These are phyloP conservation scores for Cotesia chilonis DNA, from an alignment of 1,140 invertebrate genomes.

Conservation along the genomic window DNA sequence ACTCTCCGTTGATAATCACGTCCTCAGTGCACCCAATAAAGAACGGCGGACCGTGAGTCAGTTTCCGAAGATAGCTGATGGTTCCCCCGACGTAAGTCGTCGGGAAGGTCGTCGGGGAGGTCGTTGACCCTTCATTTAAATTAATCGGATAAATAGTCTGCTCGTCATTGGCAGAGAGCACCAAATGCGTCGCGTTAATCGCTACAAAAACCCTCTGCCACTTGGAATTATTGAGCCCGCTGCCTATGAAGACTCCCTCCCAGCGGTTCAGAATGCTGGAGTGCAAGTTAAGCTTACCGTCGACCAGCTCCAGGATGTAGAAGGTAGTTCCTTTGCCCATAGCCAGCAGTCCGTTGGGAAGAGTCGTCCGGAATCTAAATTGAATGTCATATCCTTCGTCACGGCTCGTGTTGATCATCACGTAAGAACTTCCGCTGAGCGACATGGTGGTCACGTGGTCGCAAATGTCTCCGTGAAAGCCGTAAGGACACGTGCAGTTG, in stretches of 20 bases:
- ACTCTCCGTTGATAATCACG: slow-evolving; percentile 84
- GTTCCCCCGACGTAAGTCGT: slow-evolving; percentile 82
- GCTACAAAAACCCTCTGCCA: slow-evolving; percentile 90
- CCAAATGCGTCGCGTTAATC: slow-evolving; percentile 85
- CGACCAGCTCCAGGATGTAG: slow-evolving; percentile 82
- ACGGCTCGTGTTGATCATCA: slow-evolving; percentile 79
- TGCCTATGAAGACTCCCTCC: slow-evolving; percentile 87
- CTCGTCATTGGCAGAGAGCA: slow-evolving; percentile 85
- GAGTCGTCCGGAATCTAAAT: slow-evolving; percentile 89
- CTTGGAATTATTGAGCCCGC: slow-evolving; percentile 81
- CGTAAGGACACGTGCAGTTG: slow-evolving; percentile 84
- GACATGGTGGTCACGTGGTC: slow-evolving; percentile 87
- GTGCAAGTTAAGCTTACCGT: slow-evolving; percentile 84
- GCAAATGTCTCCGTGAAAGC: slow-evolving; percentile 81
- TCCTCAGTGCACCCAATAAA: slow-evolving; percentile 94
- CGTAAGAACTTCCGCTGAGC: slow-evolving; percentile 78
- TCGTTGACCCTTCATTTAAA: slow-evolving; percentile 77
- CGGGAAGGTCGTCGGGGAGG: slow-evolving; percentile 80
- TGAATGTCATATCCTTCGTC: slow-evolving; percentile 89
- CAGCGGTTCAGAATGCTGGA: slow-evolving; percentile 87
- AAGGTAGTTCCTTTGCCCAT: slow-evolving; percentile 83
- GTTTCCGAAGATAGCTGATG: slow-evolving; percentile 71
- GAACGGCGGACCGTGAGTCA: slow-evolving; percentile 76
- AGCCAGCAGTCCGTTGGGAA: slow-evolving; percentile 85
- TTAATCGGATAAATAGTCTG: slow-evolving; percentile 87